Evolutionary conservation across 2,888 invertebrate genomes (phyloP).

Genomic region (Polia nebulosa): DNA sequence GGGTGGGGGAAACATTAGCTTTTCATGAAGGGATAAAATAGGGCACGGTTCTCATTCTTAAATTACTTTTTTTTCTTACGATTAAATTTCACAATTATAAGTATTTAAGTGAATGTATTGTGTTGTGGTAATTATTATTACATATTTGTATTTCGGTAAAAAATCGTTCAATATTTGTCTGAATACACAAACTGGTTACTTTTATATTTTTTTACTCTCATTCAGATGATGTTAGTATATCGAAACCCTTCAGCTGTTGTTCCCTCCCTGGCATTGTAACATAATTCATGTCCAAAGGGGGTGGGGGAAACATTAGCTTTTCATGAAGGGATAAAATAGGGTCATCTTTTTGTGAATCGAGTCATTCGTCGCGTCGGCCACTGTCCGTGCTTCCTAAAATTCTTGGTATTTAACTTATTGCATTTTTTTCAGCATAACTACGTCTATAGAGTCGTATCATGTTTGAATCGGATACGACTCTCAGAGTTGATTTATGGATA

Average conservation of each 20-base stretch:
- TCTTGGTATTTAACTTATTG: not conserved
- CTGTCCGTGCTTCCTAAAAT: not conserved
- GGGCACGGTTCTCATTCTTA: constrained; percentile 2
- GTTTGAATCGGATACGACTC: not conserved
- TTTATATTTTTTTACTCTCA: not conserved
- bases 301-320: constrained; percentile 8
- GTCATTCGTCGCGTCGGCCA: not conserved
- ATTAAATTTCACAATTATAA: constrained; percentile 4
- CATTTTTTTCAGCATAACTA: not conserved
- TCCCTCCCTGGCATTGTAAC: constrained; percentile 15
- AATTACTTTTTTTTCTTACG: constrained; percentile 2
- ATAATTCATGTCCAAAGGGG: constrained; percentile 2
- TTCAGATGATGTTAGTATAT: not conserved
- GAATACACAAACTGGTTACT: not conserved
- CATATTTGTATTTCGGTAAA: not conserved
- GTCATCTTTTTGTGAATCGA: not conserved
- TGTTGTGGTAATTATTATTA: not conserved
- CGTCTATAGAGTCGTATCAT: not conserved
- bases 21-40: too few species aligned
- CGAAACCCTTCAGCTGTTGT: constrained; percentile 1
- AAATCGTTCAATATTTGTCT: not conserved
- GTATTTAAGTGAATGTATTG: not conserved
- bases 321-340: constrained; percentile 18
- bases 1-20: too few species aligned
- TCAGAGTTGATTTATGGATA: constrained; percentile 9